Percentiles rank a stretch among this genome's conserved stretches.
Conservation (phyloP, 2,113 vertebrate species). For the Cheirogaleus medius region DNA sequence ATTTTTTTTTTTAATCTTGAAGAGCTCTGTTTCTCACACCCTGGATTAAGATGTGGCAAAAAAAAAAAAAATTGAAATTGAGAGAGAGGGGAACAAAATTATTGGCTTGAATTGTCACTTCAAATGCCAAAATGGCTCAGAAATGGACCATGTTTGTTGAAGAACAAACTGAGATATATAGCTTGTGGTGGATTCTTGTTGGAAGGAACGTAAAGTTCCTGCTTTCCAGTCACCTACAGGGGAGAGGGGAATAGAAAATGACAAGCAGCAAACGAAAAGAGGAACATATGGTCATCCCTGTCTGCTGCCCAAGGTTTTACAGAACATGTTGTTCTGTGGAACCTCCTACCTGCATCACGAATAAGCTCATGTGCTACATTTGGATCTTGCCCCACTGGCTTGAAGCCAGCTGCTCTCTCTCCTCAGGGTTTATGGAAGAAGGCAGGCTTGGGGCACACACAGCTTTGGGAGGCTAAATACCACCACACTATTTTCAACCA, state of each 20-base stretch:
- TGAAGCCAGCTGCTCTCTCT: neutral
- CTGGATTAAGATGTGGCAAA: neutral
- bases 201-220: neutral
- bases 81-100: neutral
- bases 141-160: neutral
- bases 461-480: neutral
- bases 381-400: constrained; percentile 39
- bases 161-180: neutral
- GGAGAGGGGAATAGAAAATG: neutral
- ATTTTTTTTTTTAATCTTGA: neutral
- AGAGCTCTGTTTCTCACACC: neutral
- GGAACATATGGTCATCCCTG: constrained; percentile 48
- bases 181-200: neutral
- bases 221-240: neutral
- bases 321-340: constrained; percentile 27
- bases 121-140: neutral
- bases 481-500: neutral
- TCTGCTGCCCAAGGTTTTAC: neutral
- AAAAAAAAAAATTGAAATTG: neutral
- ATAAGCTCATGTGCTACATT: constrained; percentile 5
- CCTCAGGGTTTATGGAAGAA: neutral
- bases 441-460: neutral
- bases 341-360: constrained; percentile 15
- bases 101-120: neutral
- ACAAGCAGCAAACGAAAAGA: constrained; percentile 20